phyloP scores from a whole-genome alignment of 2,888 invertebrate genomes.

The Meandrusa payeni region DNA sequence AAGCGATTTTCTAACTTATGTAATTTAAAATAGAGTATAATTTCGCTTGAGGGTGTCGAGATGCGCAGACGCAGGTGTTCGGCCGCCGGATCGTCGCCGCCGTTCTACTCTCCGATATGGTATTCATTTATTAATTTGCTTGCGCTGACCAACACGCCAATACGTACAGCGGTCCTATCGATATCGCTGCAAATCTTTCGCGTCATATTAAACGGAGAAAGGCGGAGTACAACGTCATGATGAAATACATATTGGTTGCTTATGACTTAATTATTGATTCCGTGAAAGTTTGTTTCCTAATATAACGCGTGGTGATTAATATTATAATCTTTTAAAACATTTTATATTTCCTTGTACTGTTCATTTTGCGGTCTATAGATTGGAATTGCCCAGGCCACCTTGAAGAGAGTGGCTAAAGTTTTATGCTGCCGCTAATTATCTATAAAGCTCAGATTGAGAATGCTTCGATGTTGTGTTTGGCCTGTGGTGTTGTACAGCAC shows the following conservation, averaged over 20 bases:
- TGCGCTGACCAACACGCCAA: conserved; percentile 60
- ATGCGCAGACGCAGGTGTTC: conserved; percentile 76
- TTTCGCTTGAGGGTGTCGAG: conserved; percentile 39
- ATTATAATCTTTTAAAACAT: too few relatives aligned
- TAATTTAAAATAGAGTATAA: conserved; percentile 25
- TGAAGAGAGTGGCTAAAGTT: too few relatives aligned
- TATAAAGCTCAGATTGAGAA: too few relatives aligned
- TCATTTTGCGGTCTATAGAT: too few relatives aligned
- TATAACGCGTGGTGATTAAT: too few relatives aligned
- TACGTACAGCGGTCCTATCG: conserved; percentile 38
- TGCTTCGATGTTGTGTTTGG: too few relatives aligned
- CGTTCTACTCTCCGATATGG: conserved; percentile 73
- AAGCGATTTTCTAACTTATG: conserved; percentile 29
- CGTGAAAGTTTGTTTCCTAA: conserved; percentile 5
- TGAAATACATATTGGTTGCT: background rate
- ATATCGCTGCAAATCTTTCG: conserved; percentile 27
- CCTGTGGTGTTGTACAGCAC: too few relatives aligned
- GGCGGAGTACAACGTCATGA: conserved; percentile 2
- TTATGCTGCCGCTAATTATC: too few relatives aligned
- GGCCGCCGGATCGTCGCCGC: conserved; percentile 75
- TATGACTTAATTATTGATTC: conserved; percentile 1
- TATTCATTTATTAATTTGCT: conserved; percentile 78
- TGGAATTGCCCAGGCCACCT: too few relatives aligned
- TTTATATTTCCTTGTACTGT: too few relatives aligned
- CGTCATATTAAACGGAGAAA: conserved; percentile 17